Base-by-base conservation (phyloP, 2,888 invertebrate species). In the Cabera pusaria region DNA sequence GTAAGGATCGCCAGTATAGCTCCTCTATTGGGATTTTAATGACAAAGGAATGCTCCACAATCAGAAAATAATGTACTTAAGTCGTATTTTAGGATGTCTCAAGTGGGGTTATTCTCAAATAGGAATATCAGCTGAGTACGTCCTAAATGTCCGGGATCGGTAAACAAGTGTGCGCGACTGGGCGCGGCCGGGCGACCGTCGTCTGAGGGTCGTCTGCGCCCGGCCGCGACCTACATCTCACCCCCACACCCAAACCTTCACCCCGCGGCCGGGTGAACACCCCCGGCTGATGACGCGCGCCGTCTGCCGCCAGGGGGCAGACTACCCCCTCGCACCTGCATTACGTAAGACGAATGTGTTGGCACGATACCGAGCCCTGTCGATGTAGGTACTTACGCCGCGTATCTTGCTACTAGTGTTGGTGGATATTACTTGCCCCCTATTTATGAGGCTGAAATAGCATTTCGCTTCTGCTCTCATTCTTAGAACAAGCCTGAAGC, bases 171-270 rank as follows among this genome's bases (percentile, higher is more conserved):
- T 22, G 35, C 44, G 39, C 35, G 41, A 59, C 51, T 53, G 56
- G 63, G 64, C 62, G 56, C 59, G 60, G 71, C 64, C 64, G 66
- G 72, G 67, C 70, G 72, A 20, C 6, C 39, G 70, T 66, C 74
- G 83, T 86, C 87, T 88, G 71, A 78, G 85, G 84, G 80, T 82
- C 79, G 86, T 87, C 85, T 87, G 79, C 78, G 75, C 56, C 77
- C 35, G 26, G 76, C 75, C 75, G 70, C 85, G 86, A 83, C 86
- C 85, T 85, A 83, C 72, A 80, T 83, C 62, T 56, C 54, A 48
- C 56, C 48, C 43, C 27, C 12, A 33, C 5, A n/a, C 7, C 24
- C 43, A 50, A 54, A 49, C 49, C 49, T 41, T 36, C 48, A 52
- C 62, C 58, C 45, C 40, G 42, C 50, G 43, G 56, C 60, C 55